Percentiles rank a stretch among this genome's conserved stretches.
Conservation (phyloP, 2,797 vertebrate species). For the Adelosebastes latens region DNA sequence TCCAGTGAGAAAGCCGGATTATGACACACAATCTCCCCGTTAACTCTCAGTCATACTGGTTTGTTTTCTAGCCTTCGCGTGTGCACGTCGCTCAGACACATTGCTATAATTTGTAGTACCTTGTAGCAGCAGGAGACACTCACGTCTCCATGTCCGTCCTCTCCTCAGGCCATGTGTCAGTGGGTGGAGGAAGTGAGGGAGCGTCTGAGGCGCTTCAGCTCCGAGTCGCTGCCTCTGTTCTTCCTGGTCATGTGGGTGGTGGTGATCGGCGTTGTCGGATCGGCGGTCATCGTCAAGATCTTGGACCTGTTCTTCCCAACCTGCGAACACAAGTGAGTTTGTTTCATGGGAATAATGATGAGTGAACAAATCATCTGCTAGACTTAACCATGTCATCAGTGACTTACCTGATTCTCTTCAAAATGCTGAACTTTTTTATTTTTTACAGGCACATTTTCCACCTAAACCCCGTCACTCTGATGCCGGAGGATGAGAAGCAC, state of each 20-base stretch:
- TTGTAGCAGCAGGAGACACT: not conserved
- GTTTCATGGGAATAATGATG: not conserved
- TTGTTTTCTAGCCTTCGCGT: no score
- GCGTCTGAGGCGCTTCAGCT: constrained; percentile 87
- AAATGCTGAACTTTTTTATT: not conserved
- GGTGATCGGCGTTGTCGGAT: constrained; percentile 89
- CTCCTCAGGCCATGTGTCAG: constrained; percentile 88
- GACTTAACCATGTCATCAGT: not conserved
- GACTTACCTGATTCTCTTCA: not conserved
- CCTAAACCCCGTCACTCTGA: constrained; percentile 71
- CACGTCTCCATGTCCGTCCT: not conserved
- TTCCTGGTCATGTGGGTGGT: constrained; percentile 91
- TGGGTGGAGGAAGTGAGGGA: constrained; percentile 90
- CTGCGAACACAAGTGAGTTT: constrained; percentile 89
- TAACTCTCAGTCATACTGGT: no score
- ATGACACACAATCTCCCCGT: no score
- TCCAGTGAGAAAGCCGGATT: no score
- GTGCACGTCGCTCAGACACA: no score
- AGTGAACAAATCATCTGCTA: not conserved
- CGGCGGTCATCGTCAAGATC: constrained; percentile 88
- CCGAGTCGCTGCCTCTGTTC: constrained; percentile 87
- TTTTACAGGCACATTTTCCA: constrained; percentile 75
- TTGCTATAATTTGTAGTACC: no score
- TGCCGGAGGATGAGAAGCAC: constrained; percentile 81
- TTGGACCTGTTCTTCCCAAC: constrained; percentile 90